Conservation (phyloP, 1,140 invertebrate genomes). For the Thrips palmi region DNA sequence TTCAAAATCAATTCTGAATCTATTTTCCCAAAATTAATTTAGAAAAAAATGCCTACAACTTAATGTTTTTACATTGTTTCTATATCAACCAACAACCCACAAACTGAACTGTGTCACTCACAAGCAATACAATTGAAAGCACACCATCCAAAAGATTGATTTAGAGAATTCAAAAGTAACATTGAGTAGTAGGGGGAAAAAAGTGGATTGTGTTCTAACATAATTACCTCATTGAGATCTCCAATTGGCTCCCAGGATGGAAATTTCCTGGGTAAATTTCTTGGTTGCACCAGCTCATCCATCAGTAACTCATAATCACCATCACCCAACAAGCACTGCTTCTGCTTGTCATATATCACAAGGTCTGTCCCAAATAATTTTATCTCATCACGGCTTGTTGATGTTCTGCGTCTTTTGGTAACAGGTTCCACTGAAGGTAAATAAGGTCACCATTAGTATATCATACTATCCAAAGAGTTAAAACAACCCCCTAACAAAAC, state of each 20-base stretch:
- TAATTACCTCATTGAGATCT: constrained; percentile 40
- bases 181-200: not conserved
- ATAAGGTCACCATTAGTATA: too few relatives aligned
- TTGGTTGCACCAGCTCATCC: constrained; percentile 42
- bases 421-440: constrained; percentile 30
- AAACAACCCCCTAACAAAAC: not conserved
- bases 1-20: too few relatives aligned
- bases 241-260: constrained; percentile 67
- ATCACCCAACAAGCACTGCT: constrained; percentile 63
- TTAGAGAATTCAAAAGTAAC: constrained; percentile 21
- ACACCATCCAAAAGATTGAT: too few relatives aligned
- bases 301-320: constrained; percentile 79
- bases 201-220: not conserved
- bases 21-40: too few relatives aligned
- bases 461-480: constrained; percentile 14
- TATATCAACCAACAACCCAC: too few relatives aligned
- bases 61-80: too few relatives aligned
- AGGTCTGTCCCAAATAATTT: constrained; percentile 68
- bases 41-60: too few relatives aligned
- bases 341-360: constrained; percentile 79
- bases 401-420: constrained; percentile 36
- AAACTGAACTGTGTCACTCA: too few relatives aligned
- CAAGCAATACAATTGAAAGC: too few relatives aligned
- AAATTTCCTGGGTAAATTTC: constrained; percentile 40
- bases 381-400: constrained; percentile 31